Percentiles rank a stretch among this genome's conserved stretches.
Conservation (phyloP, 2,113 vertebrate genomes). For the Pangasianodon gigas region DNA sequence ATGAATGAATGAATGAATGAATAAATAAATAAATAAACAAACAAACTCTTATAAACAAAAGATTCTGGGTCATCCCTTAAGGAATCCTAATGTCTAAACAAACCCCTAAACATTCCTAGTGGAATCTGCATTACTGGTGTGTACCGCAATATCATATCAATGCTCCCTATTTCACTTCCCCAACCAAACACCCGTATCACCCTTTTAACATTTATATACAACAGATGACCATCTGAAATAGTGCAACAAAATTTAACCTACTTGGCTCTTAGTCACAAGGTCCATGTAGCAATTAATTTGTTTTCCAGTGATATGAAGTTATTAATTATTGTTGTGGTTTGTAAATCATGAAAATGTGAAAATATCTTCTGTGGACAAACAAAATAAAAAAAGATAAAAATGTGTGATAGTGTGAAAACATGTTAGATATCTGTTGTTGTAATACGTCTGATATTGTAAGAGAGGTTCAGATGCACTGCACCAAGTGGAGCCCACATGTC, state of each 20-base stretch:
- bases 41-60: background rate
- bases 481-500: background rate
- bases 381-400: background rate
- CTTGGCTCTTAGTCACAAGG: background rate
- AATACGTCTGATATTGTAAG: background rate
- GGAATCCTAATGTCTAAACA: background rate
- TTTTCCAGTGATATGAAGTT: background rate
- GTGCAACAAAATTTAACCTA: background rate
- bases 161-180: background rate
- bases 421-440: background rate
- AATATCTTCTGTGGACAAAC: background rate
- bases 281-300: background rate
- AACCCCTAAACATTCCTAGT: background rate
- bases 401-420: background rate
- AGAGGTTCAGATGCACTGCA: slow-evolving; percentile 13
- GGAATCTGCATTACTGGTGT: background rate
- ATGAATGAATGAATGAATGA: background rate
- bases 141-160: background rate
- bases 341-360: background rate
- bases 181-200: background rate
- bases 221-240: background rate
- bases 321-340: background rate
- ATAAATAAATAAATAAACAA: background rate
- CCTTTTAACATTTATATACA: background rate
- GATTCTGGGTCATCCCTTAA: background rate